Evolutionary conservation across 2,113 vertebrate species (phyloP).

Genomic region (Anolis sagrei): DNA sequence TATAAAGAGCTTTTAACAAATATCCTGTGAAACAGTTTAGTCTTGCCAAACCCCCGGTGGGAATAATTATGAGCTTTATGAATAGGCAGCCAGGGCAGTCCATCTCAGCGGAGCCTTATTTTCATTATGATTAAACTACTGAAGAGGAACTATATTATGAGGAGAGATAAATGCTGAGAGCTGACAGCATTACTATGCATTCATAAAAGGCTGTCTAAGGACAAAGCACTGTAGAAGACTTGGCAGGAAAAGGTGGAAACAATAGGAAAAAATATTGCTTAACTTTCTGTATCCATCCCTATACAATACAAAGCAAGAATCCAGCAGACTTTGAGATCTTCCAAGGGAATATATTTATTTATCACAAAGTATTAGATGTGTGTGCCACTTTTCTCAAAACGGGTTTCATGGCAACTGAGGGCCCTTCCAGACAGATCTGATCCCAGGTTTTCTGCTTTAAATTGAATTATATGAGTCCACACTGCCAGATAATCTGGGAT

Average conservation of each 20-base stretch:
- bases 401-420: too few relatives aligned
- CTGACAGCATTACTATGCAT: not conserved
- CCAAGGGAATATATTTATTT: not conserved
- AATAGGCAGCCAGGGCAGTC: not conserved
- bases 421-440: too few relatives aligned
- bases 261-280: slow-evolving; percentile 4
- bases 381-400: too few relatives aligned
- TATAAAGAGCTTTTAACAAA: not conserved
- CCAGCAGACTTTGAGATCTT: not conserved
- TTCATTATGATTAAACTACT: slow-evolving; percentile 14
- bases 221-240: not conserved
- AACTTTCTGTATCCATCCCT: not conserved
- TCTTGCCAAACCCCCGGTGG: not conserved
- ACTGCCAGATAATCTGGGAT: too few relatives aligned
- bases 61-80: slow-evolving; percentile 6
- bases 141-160: slow-evolving; percentile 7
- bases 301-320: not conserved
- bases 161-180: not conserved
- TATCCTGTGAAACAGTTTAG: not conserved
- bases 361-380: too few relatives aligned
- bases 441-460: too few relatives aligned
- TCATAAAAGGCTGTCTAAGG: not conserved
- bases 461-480: too few relatives aligned
- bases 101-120: not conserved
- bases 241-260: not conserved